Percentiles rank a stretch among this genome's conserved stretches.
These are phyloP conservation scores for Thymelicus sylvestris DNA, from an alignment of 2,888 invertebrate genomes.

Conservation along the genomic window DNA sequence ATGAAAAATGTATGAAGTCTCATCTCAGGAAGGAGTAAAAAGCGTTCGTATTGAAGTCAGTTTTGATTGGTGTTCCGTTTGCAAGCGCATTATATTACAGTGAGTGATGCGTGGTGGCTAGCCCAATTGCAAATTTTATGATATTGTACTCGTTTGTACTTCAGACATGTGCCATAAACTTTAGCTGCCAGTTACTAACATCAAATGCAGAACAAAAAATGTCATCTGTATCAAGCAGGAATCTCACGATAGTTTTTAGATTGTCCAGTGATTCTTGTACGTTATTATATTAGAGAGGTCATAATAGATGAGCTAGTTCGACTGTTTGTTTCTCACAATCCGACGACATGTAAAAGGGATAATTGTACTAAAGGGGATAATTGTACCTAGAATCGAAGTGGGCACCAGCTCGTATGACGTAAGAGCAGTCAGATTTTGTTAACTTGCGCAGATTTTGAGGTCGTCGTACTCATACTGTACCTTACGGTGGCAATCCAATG, in stretches of 20 bases:
- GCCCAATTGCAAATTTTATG: constrained; percentile 25
- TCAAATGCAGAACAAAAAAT: background rate
- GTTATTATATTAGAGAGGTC: too few species aligned
- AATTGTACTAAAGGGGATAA: too few species aligned
- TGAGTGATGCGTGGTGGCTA: constrained; percentile 30
- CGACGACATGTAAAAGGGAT: too few species aligned
- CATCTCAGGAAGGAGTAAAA: constrained; percentile 70
- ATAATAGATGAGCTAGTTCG: too few species aligned
- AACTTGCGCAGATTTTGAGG: too few species aligned
- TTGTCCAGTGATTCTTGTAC: too few species aligned
- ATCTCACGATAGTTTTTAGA: background rate
- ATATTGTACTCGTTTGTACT: constrained; percentile 26
- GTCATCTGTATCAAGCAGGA: background rate
- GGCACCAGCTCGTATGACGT: too few species aligned
- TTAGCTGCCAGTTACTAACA: constrained; percentile 1
- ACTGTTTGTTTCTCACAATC: too few species aligned
- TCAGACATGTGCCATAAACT: constrained; percentile 10
- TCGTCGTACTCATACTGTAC: too few species aligned
- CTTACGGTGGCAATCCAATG: too few species aligned
- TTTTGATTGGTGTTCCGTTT: constrained; percentile 72
- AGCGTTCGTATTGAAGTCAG: constrained; percentile 64
- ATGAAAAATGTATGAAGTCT: constrained; percentile 82
- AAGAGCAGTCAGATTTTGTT: too few species aligned
- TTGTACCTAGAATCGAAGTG: too few species aligned
- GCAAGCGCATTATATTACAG: constrained; percentile 71